phyloP scores from a whole-genome alignment of 2,797 vertebrate species.

The Percopsis omiscomaycus region DNA sequence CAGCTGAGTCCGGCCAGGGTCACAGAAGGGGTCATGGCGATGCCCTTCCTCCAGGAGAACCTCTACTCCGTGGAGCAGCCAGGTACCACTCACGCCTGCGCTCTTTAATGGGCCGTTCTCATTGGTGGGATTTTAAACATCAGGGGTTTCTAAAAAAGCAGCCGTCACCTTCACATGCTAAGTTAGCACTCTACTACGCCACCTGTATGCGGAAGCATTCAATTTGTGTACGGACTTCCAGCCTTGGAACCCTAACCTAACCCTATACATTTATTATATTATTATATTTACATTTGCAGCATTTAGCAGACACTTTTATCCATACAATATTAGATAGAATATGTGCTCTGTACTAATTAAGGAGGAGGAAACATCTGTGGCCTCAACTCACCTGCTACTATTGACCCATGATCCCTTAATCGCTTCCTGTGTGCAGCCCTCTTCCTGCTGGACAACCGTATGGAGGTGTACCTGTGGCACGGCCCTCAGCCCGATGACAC shows the following conservation, averaged over 20 bases:
- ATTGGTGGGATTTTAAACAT: background rate
- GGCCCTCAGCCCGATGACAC: constrained; percentile 77
- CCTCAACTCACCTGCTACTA: too few relatives aligned
- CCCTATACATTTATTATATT: too few relatives aligned
- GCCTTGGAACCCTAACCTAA: too few relatives aligned
- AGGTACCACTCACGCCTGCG: constrained; percentile 57
- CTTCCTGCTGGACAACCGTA: constrained; percentile 81
- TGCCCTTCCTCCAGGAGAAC: constrained; percentile 83
- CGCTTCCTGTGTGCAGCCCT: constrained; percentile 58
- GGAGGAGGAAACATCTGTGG: too few relatives aligned
- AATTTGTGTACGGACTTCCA: too few relatives aligned
- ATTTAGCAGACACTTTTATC: too few relatives aligned
- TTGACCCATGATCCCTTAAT: too few relatives aligned
- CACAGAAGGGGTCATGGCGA: constrained; percentile 70
- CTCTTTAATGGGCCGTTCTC: background rate
- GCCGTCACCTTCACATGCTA: background rate
- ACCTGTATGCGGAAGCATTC: background rate
- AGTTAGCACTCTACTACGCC: background rate
- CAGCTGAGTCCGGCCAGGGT: constrained; percentile 67
- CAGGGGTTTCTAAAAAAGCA: background rate
- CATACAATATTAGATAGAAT: too few relatives aligned
- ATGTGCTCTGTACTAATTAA: too few relatives aligned
- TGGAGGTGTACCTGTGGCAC: constrained; percentile 87
- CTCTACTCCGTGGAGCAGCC: constrained; percentile 79
- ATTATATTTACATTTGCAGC: too few relatives aligned